Evolutionary conservation across 2,888 invertebrate genomes (phyloP).

Genomic region (Strigamia crassipes): DNA sequence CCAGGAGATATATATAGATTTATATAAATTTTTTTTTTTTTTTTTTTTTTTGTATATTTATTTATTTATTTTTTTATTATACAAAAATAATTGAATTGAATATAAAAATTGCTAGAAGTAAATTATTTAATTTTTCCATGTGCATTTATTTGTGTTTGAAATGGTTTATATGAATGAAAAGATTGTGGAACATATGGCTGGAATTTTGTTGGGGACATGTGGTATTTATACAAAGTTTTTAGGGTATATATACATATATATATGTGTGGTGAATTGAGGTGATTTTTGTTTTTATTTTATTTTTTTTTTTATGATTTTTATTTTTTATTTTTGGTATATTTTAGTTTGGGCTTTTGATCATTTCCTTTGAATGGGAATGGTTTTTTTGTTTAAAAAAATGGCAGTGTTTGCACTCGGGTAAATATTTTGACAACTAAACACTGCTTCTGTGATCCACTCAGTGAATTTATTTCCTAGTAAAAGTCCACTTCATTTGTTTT

Average conservation of each 20-base stretch:
- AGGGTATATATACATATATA: neutral
- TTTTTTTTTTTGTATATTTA: neutral
- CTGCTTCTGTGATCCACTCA: slow-evolving; percentile 37
- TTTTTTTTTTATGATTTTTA: neutral
- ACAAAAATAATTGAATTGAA: no score
- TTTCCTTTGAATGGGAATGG: neutral
- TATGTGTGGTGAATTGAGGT: neutral
- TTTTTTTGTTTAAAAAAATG: neutral
- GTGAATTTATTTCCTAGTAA: slow-evolving; percentile 35
- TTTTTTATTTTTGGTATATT: no score
- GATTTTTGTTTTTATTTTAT: neutral
- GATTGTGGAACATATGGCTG: slow-evolving; percentile 6
- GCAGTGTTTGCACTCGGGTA: slow-evolving; percentile 21
- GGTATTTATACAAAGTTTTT: neutral
- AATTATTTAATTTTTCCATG: neutral
- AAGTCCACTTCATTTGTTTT: slow-evolving; percentile 40
- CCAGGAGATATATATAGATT: neutral
- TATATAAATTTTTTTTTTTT: neutral
- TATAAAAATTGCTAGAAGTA: neutral
- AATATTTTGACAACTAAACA: slow-evolving; percentile 40
- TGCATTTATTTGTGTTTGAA: neutral
- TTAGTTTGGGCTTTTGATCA: no score
- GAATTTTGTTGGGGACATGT: neutral
- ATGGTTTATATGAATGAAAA: slow-evolving; percentile 13
- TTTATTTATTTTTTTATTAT: neutral